phyloP scores from a whole-genome alignment of 2,888 invertebrate species.

The Neoaliturus tenellus region DNA sequence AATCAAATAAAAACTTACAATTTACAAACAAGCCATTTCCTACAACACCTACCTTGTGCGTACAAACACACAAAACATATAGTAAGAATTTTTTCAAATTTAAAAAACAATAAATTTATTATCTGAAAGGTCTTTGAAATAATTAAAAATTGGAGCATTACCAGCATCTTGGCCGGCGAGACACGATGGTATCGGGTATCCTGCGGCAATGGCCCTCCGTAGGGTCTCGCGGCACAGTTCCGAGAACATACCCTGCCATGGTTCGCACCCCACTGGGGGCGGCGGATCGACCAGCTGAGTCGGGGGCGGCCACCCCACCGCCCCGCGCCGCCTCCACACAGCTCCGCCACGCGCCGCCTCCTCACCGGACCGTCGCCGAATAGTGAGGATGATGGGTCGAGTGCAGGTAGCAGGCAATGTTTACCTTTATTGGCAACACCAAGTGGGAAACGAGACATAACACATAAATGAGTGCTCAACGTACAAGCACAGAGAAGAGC shows the following conservation, averaged over 20 bases:
- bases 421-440: neutral
- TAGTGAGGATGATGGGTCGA: no score
- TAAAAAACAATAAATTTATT: no score
- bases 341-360: neutral
- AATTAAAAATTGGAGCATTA: no score
- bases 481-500: no score
- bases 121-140: no score
- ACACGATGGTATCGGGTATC: slow-evolving; percentile 59
- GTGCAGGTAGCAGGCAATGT: no score
- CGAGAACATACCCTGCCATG: slow-evolving; percentile 75
- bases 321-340: neutral
- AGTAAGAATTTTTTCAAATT: no score
- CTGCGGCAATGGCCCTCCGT: slow-evolving; percentile 73
- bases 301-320: neutral
- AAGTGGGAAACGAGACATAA: neutral
- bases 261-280: slow-evolving; percentile 63
- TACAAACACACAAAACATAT: no score
- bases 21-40: no score
- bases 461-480: no score
- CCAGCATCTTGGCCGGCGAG: slow-evolving; percentile 29
- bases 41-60: no score
- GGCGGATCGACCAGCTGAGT: slow-evolving; percentile 30
- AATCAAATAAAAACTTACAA: no score
- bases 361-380: neutral
- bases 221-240: slow-evolving; percentile 76